phyloP scores from a whole-genome alignment of 2,888 invertebrate genomes.

The Paralinhomoeus sp. region DNA sequence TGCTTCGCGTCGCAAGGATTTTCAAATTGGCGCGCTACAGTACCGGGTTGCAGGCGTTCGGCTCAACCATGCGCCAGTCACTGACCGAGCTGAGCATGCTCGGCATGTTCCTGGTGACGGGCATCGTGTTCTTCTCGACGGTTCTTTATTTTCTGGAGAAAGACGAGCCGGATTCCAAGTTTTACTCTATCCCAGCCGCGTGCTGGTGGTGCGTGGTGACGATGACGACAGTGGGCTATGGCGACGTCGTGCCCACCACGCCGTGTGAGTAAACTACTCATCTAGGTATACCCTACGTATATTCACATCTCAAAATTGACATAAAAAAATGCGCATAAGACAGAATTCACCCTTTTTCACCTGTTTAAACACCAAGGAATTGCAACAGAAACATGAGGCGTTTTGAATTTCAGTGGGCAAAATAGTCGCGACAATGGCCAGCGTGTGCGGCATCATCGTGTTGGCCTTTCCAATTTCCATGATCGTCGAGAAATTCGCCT shows the following conservation, averaged over 20 bases:
- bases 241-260: slow-evolving; percentile 20
- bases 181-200: slow-evolving; percentile 19
- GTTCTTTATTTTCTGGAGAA: slow-evolving; percentile 21
- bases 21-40: slow-evolving; percentile 19
- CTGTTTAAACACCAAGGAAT: neutral
- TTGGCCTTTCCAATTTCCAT: slow-evolving; percentile 22
- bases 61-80: slow-evolving; percentile 22
- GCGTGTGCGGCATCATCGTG: slow-evolving; percentile 21
- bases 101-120: slow-evolving; percentile 21
- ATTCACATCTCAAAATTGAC: too few species aligned
- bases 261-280: slow-evolving; percentile 8
- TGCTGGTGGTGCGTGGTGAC: slow-evolving; percentile 23
- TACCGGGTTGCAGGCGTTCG: slow-evolving; percentile 18
- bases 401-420: slow-evolving; percentile 19
- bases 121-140: slow-evolving; percentile 22
- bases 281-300: too few species aligned
- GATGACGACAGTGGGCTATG: slow-evolving; percentile 17
- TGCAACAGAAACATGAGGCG: neutral
- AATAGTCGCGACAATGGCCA: slow-evolving; percentile 19
- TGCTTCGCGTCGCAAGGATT: slow-evolving; percentile 18
- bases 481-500: slow-evolving; percentile 22
- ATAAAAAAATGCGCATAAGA: too few species aligned
- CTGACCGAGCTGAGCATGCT: slow-evolving; percentile 22
- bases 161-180: slow-evolving; percentile 20
- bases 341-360: too few species aligned